A percentile compares a stretch with the other conserved stretches of the same genome.
phyloP scores from a whole-genome alignment of 2,113 vertebrate genomes.

The Mastomys natalensis region DNA sequence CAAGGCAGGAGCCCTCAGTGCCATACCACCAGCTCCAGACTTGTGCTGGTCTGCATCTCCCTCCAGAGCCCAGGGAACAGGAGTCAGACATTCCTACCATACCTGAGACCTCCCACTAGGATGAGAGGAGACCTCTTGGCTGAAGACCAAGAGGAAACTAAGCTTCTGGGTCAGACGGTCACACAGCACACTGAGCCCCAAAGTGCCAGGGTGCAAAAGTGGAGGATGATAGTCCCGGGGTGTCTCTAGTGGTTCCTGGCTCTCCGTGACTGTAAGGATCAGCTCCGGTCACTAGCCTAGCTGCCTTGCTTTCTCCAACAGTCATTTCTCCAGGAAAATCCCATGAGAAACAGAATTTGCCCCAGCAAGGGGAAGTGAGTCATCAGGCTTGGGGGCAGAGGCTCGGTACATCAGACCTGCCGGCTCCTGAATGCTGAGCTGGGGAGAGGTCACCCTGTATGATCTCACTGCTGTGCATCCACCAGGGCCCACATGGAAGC shows the following conservation, averaged over 20 bases:
- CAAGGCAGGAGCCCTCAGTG: background rate
- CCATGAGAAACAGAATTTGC: background rate
- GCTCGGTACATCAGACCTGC: background rate
- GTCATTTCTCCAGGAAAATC: background rate
- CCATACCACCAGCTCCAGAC: background rate
- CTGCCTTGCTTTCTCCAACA: background rate
- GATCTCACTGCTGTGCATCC: background rate
- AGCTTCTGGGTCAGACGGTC: background rate
- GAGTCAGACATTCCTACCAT: background rate
- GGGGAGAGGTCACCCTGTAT: background rate
- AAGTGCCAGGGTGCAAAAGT: background rate
- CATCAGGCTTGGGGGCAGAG: background rate
- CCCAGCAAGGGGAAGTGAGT: background rate
- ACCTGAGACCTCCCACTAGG: background rate
- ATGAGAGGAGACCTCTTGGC: background rate
- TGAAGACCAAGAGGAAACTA: background rate
- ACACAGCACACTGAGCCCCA: background rate
- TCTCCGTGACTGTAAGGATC: background rate
- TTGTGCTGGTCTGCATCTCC: background rate
- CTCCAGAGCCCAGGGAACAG: background rate
- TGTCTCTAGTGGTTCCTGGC: background rate
- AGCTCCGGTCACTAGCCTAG: background rate
- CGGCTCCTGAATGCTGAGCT: background rate
- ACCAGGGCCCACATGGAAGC: background rate
- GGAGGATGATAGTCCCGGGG: background rate